Evolutionary conservation across 2,888 invertebrate species (phyloP), one percentile per base, ranked within the genome.

Genomic region (Epicampocera succincta): DNA sequence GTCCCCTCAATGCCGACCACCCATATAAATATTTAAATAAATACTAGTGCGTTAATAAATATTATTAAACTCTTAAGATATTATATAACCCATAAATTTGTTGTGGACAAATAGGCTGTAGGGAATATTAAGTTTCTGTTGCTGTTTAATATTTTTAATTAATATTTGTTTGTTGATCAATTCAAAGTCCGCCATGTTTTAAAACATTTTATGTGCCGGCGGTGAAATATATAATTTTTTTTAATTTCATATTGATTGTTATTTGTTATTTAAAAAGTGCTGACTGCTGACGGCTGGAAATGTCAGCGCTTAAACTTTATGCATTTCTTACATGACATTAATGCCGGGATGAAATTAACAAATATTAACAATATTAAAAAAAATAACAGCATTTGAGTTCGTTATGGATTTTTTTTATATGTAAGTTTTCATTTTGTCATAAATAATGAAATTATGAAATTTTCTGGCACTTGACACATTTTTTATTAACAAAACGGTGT

Each of bases 121-220:
- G 17, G 52, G 77, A 82, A 77, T 82, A 82, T 74, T 77, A 82
- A 77, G 46, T 77, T 74, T 12, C 33, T 44, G 17, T 5, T 29
- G 48, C 19, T n/a, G n/a, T n/a, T n/a, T n/a, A n/a, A 29, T n/a
- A 4, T 44, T 61, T 17, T 33, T 44, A 13, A 17, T 38, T 33
- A 25, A 46, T 15, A n/a, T 44, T 61, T 38, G 17, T 46, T 61
- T 54, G n/a, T 68, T 52, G 33, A 13, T 73, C 63, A 46, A 17
- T 6, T 52, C 1, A 33, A 54, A 46, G 25, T 38, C 56, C 56
- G 17, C 15, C 25, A 25, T n/a, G n/a, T n/a, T n/a, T n/a, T n/a
- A n/a, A n/a, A n/a, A n/a, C 11, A 15, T 25, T 54, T 46, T 15
- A 13, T 46, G 33, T 46, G 21, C 1, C n/a, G n/a, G n/a, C n/a